Conservation (phyloP, 30 jellyfish, hydroid and myxozoan species). For the Hydra vulgaris region DNA sequence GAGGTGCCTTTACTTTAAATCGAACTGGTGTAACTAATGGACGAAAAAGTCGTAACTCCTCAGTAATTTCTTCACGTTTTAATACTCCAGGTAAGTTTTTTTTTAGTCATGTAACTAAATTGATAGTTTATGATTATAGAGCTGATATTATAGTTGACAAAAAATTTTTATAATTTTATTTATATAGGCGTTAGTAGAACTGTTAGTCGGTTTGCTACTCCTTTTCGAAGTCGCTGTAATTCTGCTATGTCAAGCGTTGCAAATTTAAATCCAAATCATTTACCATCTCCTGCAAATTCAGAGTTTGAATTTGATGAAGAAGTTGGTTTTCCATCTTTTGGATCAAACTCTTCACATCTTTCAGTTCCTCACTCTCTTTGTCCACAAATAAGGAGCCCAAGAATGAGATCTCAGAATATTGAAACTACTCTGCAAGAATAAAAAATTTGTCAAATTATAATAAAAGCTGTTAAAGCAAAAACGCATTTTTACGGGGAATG, state of each 20-base stretch:
- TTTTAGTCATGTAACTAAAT: not conserved
- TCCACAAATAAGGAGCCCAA: slow-evolving; percentile 1
- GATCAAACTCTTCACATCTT: not conserved
- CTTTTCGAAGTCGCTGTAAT: slow-evolving; percentile 29
- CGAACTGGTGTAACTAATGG: slow-evolving; percentile 16
- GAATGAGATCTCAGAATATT: not conserved
- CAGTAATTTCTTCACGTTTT: slow-evolving; percentile 1
- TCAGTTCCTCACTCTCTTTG: not conserved
- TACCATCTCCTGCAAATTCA: not conserved
- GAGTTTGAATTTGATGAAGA: not conserved
- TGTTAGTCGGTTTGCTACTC: slow-evolving; percentile 30
- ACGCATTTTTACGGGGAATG: too few relatives aligned
- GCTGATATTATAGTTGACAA: too few relatives aligned
- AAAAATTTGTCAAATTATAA: not conserved
- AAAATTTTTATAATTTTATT: too few relatives aligned
- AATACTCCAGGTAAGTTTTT: not conserved
- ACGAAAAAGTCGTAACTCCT: slow-evolving; percentile 14
- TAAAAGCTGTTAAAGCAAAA: not conserved
- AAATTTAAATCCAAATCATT: not conserved
- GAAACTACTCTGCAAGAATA: slow-evolving; percentile 5
- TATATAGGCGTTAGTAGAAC: slow-evolving; percentile 11
- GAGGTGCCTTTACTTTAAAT: slow-evolving; percentile 28
- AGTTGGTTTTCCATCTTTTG: not conserved
- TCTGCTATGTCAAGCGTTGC: slow-evolving; percentile 18
- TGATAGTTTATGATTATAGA: too few relatives aligned